Conservation (phyloP, 2,797 vertebrate genomes). For the Sibirionetta formosa region DNA sequence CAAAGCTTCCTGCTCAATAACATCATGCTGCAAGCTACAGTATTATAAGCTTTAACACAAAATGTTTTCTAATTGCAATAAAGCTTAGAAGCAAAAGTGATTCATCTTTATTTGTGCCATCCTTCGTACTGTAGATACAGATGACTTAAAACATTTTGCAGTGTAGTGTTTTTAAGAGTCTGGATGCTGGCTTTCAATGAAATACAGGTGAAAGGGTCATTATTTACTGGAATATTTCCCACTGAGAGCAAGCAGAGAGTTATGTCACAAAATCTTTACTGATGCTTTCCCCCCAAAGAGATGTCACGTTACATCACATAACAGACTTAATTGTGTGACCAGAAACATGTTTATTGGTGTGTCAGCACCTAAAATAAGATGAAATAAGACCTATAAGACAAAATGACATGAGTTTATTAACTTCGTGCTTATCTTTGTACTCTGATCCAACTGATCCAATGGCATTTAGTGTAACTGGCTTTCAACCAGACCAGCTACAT, state of each 20-base stretch:
- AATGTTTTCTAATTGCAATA: slow-evolving; percentile 8
- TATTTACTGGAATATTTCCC: background rate
- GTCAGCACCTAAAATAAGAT: background rate
- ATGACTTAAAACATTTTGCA: background rate
- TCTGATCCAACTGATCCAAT: background rate
- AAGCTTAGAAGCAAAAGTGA: background rate
- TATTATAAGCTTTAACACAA: background rate
- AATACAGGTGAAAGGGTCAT: background rate
- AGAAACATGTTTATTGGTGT: background rate
- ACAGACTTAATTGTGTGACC: background rate
- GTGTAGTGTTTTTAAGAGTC: background rate
- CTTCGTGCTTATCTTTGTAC: background rate
- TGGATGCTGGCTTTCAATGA: background rate
- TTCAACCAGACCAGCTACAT: accelerated
- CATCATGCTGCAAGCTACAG: background rate
- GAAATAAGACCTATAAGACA: background rate
- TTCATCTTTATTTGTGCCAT: slow-evolving; percentile 7
- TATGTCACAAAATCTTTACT: background rate
- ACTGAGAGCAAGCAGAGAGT: background rate
- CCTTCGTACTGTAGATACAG: background rate
- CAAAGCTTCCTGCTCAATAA: background rate
- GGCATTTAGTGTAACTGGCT: background rate
- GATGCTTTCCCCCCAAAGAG: background rate
- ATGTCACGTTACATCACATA: background rate
- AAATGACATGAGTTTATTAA: background rate